Evolutionary conservation across 2,888 invertebrate species (phyloP).

Genomic region (Hypolimnas misippus): DNA sequence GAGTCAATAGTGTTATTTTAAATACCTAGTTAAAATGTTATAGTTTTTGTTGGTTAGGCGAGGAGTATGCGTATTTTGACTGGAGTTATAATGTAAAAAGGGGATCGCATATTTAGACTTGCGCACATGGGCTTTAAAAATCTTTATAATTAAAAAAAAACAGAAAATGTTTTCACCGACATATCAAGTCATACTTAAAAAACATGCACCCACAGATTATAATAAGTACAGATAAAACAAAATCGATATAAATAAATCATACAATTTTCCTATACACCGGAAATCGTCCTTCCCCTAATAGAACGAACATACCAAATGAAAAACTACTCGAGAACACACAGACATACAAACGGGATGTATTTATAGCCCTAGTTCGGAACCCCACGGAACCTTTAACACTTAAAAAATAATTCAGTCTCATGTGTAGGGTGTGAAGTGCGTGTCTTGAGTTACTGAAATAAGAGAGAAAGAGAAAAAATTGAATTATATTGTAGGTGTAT

Average conservation of each 20-base stretch:
- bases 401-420: conserved; percentile 63
- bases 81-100: too few species aligned
- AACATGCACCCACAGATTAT: too few species aligned
- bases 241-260: neutral
- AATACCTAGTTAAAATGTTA: too few species aligned
- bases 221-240: neutral
- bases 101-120: too few species aligned
- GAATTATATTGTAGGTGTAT: conserved; percentile 28
- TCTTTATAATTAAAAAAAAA: too few species aligned
- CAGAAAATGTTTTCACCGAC: too few species aligned
- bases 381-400: conserved; percentile 64
- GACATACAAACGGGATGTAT: conserved; percentile 38
- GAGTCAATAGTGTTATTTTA: too few species aligned
- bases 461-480: conserved; percentile 40
- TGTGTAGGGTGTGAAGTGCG: conserved; percentile 40
- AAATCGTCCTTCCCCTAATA: neutral
- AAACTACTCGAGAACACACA: conserved; percentile 35
- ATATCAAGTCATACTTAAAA: too few species aligned
- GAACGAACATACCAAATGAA: conserved; percentile 34
- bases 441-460: conserved; percentile 38
- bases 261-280: neutral
- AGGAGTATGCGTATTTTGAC: too few species aligned
- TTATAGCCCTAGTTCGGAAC: conserved; percentile 41
- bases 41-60: too few species aligned
- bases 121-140: too few species aligned